Evolutionary conservation across 2,888 invertebrate species (phyloP).

Genomic region (Tolmerus cingulatus): DNA sequence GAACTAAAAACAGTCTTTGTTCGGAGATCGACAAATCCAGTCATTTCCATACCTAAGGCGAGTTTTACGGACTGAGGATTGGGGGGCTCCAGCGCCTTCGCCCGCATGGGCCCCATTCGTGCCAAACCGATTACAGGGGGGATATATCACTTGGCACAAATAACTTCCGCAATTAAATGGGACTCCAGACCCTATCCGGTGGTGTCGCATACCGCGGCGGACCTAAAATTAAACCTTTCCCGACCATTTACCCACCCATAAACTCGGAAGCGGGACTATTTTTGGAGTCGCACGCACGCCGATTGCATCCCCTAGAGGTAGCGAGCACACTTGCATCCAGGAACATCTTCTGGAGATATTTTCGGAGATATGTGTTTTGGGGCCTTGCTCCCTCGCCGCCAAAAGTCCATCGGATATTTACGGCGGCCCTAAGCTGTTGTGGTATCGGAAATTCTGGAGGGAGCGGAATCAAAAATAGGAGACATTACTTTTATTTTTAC

Average conservation of each 20-base stretch:
- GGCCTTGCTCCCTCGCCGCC: background rate
- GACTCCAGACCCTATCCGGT: background rate
- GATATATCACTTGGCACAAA: background rate
- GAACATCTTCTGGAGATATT: background rate
- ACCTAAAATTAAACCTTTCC: background rate
- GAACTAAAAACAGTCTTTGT: background rate
- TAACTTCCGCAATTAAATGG: constrained; percentile 11
- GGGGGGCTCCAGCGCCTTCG: background rate
- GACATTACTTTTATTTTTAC: constrained; percentile 25
- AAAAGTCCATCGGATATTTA: background rate
- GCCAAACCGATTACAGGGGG: background rate
- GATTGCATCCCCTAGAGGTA: background rate
- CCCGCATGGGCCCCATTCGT: background rate
- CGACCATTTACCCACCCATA: background rate
- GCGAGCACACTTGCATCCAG: background rate
- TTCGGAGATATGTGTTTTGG: background rate
- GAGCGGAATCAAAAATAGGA: constrained; percentile 6
- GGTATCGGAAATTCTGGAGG: background rate
- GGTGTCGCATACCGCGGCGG: background rate
- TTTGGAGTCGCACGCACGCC: background rate
- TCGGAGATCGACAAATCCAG: background rate
- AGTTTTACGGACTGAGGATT: background rate
- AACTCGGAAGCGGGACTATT: background rate
- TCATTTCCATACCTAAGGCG: background rate
- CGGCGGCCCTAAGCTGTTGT: background rate